phyloP scores from a whole-genome alignment of 2,113 vertebrate species.

The Paralichthys olivaceus region DNA sequence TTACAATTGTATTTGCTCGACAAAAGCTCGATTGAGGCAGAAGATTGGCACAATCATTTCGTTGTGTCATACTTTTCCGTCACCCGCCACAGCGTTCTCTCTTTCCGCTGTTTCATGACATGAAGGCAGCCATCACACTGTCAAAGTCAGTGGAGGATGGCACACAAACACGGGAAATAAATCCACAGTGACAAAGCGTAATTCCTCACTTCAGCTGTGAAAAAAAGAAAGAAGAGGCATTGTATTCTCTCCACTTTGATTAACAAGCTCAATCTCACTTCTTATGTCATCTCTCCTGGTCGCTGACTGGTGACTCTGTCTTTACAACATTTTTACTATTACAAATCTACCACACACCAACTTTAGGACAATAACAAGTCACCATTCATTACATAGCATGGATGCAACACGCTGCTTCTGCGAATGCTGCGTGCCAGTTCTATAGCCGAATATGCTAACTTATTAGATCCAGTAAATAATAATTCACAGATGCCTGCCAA shows the following conservation, averaged over 20 bases:
- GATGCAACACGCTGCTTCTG: slow-evolving; percentile 53
- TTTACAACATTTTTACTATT: slow-evolving; percentile 25
- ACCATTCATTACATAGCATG: slow-evolving; percentile 44
- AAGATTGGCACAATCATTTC: slow-evolving; percentile 41
- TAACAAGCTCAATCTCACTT: slow-evolving; percentile 43
- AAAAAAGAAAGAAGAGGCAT: slow-evolving; percentile 23
- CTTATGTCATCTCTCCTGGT: slow-evolving; percentile 31
- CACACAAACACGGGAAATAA: slow-evolving; percentile 67
- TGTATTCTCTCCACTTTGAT: slow-evolving; percentile 42
- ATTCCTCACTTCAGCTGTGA: slow-evolving; percentile 59
- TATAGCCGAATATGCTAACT: slow-evolving; percentile 54
- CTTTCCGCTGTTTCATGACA: slow-evolving; percentile 45
- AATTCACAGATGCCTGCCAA: slow-evolving; percentile 74
- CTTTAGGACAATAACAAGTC: slow-evolving; percentile 28
- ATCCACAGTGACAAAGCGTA: slow-evolving; percentile 57
- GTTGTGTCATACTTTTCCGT: slow-evolving; percentile 41
- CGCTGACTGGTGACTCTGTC: slow-evolving; percentile 29
- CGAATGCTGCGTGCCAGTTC: slow-evolving; percentile 43
- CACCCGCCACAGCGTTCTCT: slow-evolving; percentile 13
- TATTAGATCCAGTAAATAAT: slow-evolving; percentile 73
- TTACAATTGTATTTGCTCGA: slow-evolving; percentile 18
- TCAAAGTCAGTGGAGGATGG: slow-evolving; percentile 52
- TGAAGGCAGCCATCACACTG: slow-evolving; percentile 58
- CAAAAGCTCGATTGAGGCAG: slow-evolving; percentile 19
- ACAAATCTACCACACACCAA: slow-evolving; percentile 26